phyloP scores from a whole-genome alignment of 2,888 invertebrate species.

The Gymnoscelis rufifasciata region DNA sequence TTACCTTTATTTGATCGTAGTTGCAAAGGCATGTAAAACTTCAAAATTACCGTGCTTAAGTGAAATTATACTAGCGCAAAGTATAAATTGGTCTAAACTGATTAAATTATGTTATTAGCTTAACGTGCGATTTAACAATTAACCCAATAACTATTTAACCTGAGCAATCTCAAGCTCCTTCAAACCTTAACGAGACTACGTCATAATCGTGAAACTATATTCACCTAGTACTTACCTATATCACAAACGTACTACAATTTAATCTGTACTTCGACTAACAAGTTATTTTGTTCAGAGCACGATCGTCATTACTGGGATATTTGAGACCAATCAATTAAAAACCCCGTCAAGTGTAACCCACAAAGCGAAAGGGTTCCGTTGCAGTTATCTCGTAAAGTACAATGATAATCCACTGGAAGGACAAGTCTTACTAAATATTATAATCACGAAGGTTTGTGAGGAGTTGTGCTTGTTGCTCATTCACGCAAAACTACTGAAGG shows the following conservation, averaged over 20 bases:
- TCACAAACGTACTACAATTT: slow-evolving; percentile 20
- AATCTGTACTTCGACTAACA: slow-evolving; percentile 38
- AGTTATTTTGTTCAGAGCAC: slow-evolving; percentile 50
- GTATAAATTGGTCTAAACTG: too few species aligned
- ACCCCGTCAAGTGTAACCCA: slow-evolving; percentile 25
- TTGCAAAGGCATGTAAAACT: too few species aligned
- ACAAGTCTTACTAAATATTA: background rate
- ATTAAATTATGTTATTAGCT: too few species aligned
- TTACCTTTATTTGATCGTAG: too few species aligned
- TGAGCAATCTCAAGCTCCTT: slow-evolving; percentile 25
- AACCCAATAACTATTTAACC: slow-evolving; percentile 20
- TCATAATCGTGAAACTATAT: slow-evolving; percentile 46
- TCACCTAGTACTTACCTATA: slow-evolving; percentile 34
- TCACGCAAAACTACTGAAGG: too few species aligned
- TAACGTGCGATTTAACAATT: slow-evolving; percentile 3
- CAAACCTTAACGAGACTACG: slow-evolving; percentile 8
- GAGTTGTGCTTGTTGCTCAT: too few species aligned
- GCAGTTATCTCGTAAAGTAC: slow-evolving; percentile 15
- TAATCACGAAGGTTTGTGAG: too few species aligned
- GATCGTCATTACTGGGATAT: slow-evolving; percentile 46
- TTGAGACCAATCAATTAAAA: slow-evolving; percentile 49
- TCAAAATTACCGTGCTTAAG: too few species aligned
- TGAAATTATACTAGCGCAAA: too few species aligned
- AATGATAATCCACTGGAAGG: slow-evolving; percentile 17
- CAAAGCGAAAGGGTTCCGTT: slow-evolving; percentile 20